These are phyloP conservation scores for Chrysolina americana DNA, from an alignment of 2,888 invertebrate genomes.

Conservation along the genomic window DNA sequence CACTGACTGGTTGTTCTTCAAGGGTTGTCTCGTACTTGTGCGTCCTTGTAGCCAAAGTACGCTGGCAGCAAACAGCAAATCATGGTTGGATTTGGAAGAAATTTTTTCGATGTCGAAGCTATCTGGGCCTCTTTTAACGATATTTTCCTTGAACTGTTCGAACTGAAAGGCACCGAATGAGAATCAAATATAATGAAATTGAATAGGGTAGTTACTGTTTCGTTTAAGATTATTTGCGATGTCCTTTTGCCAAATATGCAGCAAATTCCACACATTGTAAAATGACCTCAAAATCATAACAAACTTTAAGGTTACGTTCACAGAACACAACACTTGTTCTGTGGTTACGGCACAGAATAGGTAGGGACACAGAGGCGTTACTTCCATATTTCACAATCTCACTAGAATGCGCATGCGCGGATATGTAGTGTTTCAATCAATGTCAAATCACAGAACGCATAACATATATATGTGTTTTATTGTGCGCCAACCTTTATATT, in stretches of 20 bases:
- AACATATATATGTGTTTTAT: too few relatives aligned
- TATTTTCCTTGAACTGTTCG: conserved; percentile 58
- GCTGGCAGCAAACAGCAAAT: conserved; percentile 68
- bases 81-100: conserved; percentile 48
- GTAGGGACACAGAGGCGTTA: too few relatives aligned
- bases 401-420: too few relatives aligned
- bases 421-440: too few relatives aligned
- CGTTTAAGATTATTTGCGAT: conserved; percentile 13
- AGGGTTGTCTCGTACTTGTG: conserved; percentile 78
- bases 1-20: conserved; percentile 74
- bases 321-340: not conserved
- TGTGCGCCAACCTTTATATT: too few relatives aligned
- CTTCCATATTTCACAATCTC: too few relatives aligned
- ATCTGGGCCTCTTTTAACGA: conserved; percentile 76
- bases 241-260: conserved; percentile 23
- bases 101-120: conserved; percentile 51
- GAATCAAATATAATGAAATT: not conserved
- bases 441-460: too few relatives aligned
- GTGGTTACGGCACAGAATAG: too few relatives aligned
- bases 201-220: conserved; percentile 17
- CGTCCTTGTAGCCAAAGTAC: conserved; percentile 91
- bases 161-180: conserved; percentile 56
- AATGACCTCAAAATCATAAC: not conserved
- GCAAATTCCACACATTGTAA: conserved; percentile 35
- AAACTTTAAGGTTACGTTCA: not conserved